phyloP scores from a whole-genome alignment of 2,797 vertebrate genomes.

The Picus viridis region DNA sequence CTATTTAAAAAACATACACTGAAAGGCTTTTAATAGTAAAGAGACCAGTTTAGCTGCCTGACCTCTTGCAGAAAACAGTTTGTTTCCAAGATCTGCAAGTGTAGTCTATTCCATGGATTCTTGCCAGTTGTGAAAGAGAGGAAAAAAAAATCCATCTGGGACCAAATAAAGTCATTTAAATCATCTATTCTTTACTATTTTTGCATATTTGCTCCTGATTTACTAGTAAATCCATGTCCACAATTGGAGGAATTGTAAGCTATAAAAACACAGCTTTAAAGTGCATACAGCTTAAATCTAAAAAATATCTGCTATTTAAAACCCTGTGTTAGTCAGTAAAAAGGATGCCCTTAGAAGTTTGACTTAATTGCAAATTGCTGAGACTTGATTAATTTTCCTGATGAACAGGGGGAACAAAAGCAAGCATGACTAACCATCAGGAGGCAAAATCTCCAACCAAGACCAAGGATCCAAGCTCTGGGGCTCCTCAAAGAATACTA shows the following conservation, averaged over 20 bases:
- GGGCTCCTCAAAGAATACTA: neutral
- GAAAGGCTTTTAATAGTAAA: neutral
- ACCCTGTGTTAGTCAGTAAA: neutral
- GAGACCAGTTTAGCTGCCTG: neutral
- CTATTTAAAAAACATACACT: neutral
- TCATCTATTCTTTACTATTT: neutral
- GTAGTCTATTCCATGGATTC: neutral
- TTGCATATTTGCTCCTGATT: neutral
- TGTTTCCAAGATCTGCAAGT: neutral
- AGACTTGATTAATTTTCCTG: neutral
- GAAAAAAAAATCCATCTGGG: neutral
- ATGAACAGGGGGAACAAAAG: neutral
- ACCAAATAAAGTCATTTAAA: neutral
- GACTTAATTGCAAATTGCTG: neutral
- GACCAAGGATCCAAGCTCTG: neutral
- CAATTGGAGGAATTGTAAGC: neutral
- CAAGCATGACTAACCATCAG: neutral
- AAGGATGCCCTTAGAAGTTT: rapidly evolving
- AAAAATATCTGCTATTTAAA: neutral
- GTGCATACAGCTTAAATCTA: neutral
- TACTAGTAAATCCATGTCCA: neutral
- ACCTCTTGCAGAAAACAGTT: neutral
- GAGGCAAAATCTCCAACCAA: neutral
- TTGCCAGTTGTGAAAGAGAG: neutral
- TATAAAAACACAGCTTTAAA: neutral